A percentile compares a stretch with the other conserved stretches of the same genome.
These are phyloP conservation scores for Anguilla marmorata DNA, from an alignment of 2,797 vertebrate genomes.

Conservation along the genomic window DNA sequence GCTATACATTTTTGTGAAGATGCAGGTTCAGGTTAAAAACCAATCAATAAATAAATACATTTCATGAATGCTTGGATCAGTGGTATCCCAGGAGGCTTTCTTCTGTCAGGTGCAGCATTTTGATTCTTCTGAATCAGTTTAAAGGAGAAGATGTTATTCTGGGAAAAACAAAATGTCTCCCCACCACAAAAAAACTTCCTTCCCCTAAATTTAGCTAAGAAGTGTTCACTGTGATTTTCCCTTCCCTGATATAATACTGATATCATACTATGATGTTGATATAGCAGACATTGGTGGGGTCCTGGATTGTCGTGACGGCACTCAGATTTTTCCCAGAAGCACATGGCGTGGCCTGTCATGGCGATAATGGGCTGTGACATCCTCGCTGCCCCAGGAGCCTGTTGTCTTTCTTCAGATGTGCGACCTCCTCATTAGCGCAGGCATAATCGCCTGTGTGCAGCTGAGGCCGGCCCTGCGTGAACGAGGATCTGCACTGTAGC, in stretches of 20 bases:
- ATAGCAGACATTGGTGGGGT: background rate
- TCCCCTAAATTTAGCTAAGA: constrained; percentile 40
- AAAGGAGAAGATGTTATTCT: background rate
- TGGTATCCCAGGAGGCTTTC: background rate
- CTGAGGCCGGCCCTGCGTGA: background rate
- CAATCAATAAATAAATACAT: background rate
- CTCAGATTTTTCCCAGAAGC: background rate
- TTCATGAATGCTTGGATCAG: background rate
- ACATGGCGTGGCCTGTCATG: background rate
- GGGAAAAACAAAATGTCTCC: background rate
- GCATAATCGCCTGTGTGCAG: background rate
- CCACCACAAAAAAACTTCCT: background rate
- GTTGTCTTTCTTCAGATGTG: background rate
- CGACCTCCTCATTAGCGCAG: background rate
- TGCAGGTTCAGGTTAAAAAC: background rate
- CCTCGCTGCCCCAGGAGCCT: background rate
- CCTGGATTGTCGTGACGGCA: background rate
- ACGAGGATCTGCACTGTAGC: background rate
- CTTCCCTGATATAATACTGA: background rate
- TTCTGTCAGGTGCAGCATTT: background rate
- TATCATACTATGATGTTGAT: background rate
- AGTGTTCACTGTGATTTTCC: constrained; percentile 27
- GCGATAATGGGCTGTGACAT: background rate
- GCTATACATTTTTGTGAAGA: background rate
- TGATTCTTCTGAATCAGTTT: background rate